A percentile compares a stretch with the other conserved stretches of the same genome.
Evolutionary conservation across 2,797 vertebrate genomes (phyloP).

Genomic region (Diceros bicornis): DNA sequence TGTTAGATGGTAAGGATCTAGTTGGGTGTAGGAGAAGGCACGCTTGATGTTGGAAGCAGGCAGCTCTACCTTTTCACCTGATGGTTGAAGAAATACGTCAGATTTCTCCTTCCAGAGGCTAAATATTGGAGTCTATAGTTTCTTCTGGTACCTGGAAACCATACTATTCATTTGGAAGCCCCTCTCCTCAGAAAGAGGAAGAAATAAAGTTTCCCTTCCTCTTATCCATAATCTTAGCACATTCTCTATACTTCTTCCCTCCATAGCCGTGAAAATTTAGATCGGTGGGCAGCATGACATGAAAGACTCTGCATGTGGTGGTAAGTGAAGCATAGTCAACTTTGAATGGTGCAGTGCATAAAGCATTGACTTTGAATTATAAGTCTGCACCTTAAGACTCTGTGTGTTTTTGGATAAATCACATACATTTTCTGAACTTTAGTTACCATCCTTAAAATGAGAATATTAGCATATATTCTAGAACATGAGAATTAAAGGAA

Average conservation of each 20-base stretch:
- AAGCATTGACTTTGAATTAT: background rate
- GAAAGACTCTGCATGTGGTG: background rate
- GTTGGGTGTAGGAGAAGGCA: background rate
- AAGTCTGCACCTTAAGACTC: background rate
- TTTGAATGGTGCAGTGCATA: background rate
- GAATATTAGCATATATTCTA: background rate
- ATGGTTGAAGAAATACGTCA: constrained; percentile 11
- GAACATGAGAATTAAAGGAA: constrained; percentile 23
- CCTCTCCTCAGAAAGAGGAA: background rate
- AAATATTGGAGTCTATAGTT: background rate
- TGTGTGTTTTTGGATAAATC: background rate
- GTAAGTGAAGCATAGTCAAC: background rate
- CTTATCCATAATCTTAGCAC: background rate
- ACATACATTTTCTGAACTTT: background rate
- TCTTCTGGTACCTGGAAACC: background rate
- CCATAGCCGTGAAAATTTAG: background rate
- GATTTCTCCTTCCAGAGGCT: background rate
- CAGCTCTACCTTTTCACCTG: background rate
- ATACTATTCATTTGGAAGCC: background rate
- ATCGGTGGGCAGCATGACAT: background rate
- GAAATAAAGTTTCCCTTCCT: background rate
- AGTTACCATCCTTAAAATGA: background rate
- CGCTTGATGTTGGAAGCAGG: background rate
- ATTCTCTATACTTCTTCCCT: background rate
- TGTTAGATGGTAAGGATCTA: background rate